phyloP scores from a whole-genome alignment of 1,140 invertebrate species.

The Drosophila triauraria region DNA sequence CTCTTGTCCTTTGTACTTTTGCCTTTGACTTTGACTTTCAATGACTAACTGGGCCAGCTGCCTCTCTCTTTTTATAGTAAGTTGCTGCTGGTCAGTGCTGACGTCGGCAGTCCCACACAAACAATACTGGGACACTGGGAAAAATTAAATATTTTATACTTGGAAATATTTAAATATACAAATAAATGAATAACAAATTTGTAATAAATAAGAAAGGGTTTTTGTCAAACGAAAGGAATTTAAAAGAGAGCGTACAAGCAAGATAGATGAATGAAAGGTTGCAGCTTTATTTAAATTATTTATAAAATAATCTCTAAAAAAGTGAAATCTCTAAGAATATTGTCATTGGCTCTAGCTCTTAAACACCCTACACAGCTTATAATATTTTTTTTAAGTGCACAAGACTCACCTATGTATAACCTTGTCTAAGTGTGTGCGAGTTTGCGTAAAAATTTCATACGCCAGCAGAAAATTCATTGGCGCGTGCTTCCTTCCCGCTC shows the following conservation, averaged over 20 bases:
- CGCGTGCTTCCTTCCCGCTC: constrained; percentile 41
- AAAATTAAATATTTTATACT: neutral
- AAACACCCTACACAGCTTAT: neutral
- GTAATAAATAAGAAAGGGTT: too few relatives aligned
- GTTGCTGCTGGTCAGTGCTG: constrained; percentile 58
- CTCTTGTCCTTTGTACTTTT: constrained; percentile 38
- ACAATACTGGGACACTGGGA: neutral
- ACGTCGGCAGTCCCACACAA: constrained; percentile 48
- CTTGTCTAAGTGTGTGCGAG: constrained; percentile 15
- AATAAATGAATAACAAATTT: too few relatives aligned
- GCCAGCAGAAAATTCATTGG: constrained; percentile 75
- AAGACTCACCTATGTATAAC: neutral
- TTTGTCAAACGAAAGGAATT: too few relatives aligned
- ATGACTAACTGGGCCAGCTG: constrained; percentile 17
- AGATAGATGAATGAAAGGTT: too few relatives aligned
- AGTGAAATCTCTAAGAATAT: too few relatives aligned
- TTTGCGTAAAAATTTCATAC: constrained; percentile 70
- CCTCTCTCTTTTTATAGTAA: neutral
- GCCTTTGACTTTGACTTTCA: constrained; percentile 42
- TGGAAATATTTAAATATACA: too few relatives aligned
- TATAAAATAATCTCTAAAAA: too few relatives aligned
- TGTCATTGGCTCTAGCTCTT: too few relatives aligned
- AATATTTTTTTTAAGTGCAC: neutral
- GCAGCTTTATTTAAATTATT: too few relatives aligned
- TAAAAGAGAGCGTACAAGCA: too few relatives aligned